Conservation (phyloP, 2,797 vertebrate species). For the Mionectes olivaceus region DNA sequence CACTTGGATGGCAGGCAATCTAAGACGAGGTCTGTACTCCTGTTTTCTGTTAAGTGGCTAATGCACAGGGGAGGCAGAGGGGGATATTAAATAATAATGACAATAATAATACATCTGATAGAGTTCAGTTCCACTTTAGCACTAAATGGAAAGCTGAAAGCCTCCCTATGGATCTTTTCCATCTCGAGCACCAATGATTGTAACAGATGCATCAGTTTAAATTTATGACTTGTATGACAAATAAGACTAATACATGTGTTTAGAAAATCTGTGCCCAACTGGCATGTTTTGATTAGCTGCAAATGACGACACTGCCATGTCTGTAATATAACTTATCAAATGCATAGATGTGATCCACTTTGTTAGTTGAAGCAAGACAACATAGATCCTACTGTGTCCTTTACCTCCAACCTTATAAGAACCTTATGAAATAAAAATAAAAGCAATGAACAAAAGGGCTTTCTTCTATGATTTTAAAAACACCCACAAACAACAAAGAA, state of each 20-base stretch:
- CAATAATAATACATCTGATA: conserved; percentile 50
- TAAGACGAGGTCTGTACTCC: not conserved
- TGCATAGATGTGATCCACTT: not conserved
- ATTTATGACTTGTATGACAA: conserved; percentile 46
- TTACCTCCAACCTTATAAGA: not conserved
- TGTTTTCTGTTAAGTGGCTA: conserved; percentile 41
- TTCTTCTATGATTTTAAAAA: not conserved
- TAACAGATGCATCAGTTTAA: conserved; percentile 52
- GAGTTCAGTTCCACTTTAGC: conserved; percentile 40
- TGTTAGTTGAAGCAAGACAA: not conserved
- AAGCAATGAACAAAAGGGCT: not conserved
- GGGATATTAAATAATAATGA: conserved; percentile 70
- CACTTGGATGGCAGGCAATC: not conserved
- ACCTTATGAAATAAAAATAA: not conserved
- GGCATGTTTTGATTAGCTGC: not conserved
- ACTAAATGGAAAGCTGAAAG: conserved; percentile 67
- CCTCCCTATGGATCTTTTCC: conserved; percentile 49
- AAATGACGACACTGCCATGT: not conserved
- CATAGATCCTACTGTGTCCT: not conserved
- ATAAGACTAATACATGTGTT: conserved; percentile 28
- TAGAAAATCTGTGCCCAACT: conserved; percentile 23
- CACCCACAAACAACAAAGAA: not conserved
- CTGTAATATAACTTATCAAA: not conserved
- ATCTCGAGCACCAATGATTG: conserved; percentile 3
- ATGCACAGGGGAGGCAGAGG: not conserved